phyloP scores from a whole-genome alignment of 2,888 invertebrate genomes.

The Lithosia quadra region DNA sequence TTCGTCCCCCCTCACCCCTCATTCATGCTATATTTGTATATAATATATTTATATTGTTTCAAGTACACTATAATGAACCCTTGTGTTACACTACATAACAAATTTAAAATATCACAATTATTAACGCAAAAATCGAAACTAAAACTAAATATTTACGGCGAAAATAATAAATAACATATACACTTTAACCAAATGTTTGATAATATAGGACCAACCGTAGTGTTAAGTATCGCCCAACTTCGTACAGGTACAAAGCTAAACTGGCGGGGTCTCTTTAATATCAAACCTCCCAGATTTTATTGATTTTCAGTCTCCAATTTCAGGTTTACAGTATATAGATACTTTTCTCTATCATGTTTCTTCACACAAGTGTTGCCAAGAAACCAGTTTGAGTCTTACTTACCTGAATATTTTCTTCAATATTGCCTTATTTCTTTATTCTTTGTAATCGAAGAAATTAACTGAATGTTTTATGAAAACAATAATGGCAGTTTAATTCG shows the following conservation, averaged over 20 bases:
- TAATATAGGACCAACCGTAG: neutral
- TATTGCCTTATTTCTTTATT: too few relatives aligned
- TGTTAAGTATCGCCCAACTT: neutral
- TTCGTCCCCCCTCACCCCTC: too few relatives aligned
- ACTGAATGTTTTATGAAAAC: too few relatives aligned
- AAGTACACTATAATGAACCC: neutral
- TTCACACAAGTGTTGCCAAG: neutral
- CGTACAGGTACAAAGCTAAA: neutral
- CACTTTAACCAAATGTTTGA: too few relatives aligned
- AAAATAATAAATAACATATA: too few relatives aligned
- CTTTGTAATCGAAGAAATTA: too few relatives aligned
- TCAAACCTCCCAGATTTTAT: constrained; percentile 8
- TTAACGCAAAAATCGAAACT: neutral
- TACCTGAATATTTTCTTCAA: too few relatives aligned
- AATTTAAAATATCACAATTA: constrained; percentile 1
- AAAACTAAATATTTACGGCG: too few relatives aligned
- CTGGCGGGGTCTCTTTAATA: neutral
- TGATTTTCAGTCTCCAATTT: constrained; percentile 12
- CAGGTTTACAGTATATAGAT: neutral
- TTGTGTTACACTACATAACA: too few relatives aligned
- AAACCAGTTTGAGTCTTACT: neutral
- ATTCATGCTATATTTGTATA: too few relatives aligned
- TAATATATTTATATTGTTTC: too few relatives aligned
- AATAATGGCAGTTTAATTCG: too few relatives aligned
- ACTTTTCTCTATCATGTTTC: neutral